Evolutionary conservation across 2,113 vertebrate species (phyloP), one percentile per base, ranked within the genome.

Genomic region (Salvelinus fontinalis): DNA sequence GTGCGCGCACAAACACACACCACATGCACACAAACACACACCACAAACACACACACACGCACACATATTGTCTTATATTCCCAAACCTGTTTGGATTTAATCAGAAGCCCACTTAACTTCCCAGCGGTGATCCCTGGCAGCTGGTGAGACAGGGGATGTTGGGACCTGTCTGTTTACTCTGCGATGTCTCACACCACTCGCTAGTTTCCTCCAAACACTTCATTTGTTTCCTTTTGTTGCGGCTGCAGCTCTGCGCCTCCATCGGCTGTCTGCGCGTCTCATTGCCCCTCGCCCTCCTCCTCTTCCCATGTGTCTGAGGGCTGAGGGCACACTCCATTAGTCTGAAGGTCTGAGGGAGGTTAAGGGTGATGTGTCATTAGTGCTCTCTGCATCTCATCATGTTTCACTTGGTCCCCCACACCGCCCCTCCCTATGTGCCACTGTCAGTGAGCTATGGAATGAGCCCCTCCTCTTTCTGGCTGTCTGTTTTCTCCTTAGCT

Each of bases 361-460:
- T 70, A 80, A 67, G 80, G 82, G 78, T 80, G 84, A 87, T 70
- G 69, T 81, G 82, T 84, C 86, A 86, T 90, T 89, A 89, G 80
- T 62, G 81, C 68, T 79, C 78, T 71, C 69, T 76, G 77, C 77
- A 76, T 82, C 70, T 44, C 4, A 1, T 74, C 68, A 72, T 26
- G 72, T 77, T 71, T 83, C 81, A 74, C 74, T 77, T 39, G 76
- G 60, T 80, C 5, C 24, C 48, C 66, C 66, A 67, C 18, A 31
- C 29, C n/a, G 8, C 26, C 65, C 18, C 54, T 57, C 54, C 18
- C 54, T 57, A 20, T 57, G 54, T 20, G 54, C 14, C 54, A 57
- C 59, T 62, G 20, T 22, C 59, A 8, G 59, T 16, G 59, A 62
- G 59, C 20, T 62, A 16, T 62, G 59, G 59, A 22, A 16, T 22